Evolutionary conservation across 2,797 vertebrate genomes (phyloP), one percentile per base, ranked within the genome.

Genomic region (Podarcis lilfordi): DNA sequence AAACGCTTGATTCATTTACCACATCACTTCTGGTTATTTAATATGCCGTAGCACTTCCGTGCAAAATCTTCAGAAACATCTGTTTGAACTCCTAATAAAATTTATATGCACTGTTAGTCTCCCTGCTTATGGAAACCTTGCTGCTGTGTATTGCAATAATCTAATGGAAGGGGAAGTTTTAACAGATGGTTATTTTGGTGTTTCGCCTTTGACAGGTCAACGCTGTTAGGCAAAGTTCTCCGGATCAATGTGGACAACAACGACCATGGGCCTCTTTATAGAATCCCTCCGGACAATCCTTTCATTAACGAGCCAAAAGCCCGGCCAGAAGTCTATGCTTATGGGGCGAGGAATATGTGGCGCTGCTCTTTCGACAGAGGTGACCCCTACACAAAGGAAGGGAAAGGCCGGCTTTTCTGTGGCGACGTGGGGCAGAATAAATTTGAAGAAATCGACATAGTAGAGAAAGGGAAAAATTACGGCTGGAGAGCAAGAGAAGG

Each of bases 391-490:
- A 98, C 97, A 43, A 98, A 96, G 84, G 96, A 98, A 1, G 98
- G 98, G 32, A 98, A 97, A 89, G 98, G 98, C 0, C 96, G 98
- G 1, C 98, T 99, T 89, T 98, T 99, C 97, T 99, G 99, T 0
- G 98, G 99, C 0, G 99, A 99, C 0, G 98, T 99, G 84, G 98
- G 99, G 55, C 99, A 99, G 96, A 99, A 99, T 93, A 99, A 98
- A 94, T 99, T 97, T 0, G 99, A 99, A 93, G 98, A 99, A 96
- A 93, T 99, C 0, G 98, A 99, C 96, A 98, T 99, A 9, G 96
- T 99, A 0, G 98, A 98, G 96, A 98, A 97, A 85, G 99, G 99
- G 82, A 96, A 95, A 50, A 99, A 99, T 94, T 99, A 99, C 0
- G 99, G 99, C 94, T 99, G 98, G 99, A 98, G 98, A 92, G 98